A percentile compares a stretch with the other conserved stretches of the same genome.
phyloP scores from a whole-genome alignment of 30 jellyfish, hydroid and myxozoan species.

The Hydractinia echinata region DNA sequence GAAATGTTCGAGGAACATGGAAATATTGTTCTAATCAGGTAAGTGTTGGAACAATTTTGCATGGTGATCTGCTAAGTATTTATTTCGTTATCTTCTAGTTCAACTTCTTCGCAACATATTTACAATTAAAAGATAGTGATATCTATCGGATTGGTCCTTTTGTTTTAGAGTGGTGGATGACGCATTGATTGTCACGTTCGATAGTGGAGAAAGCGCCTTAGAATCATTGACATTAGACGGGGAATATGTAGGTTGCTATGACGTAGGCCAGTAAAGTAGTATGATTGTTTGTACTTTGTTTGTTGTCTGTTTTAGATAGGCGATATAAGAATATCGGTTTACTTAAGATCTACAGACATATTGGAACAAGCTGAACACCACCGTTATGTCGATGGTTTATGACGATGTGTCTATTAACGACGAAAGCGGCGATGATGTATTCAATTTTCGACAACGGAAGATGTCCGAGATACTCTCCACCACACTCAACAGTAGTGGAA shows the following conservation, averaged over 20 bases:
- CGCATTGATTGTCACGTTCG: conserved; percentile 60
- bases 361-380: conserved; percentile 46
- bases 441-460: conserved; percentile 36
- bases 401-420: neutral
- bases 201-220: conserved; percentile 79
- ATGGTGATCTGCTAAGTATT: neutral
- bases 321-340: conserved; percentile 45
- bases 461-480: conserved; percentile 53
- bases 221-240: conserved; percentile 67
- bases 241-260: conserved; percentile 34
- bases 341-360: conserved; percentile 51
- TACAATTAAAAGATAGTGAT: neutral
- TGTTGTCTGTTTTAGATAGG: conserved; percentile 32
- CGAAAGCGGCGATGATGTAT: conserved; percentile 15
- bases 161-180: conserved; percentile 56
- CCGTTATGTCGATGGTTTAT: conserved; percentile 47
- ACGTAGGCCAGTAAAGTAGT: neutral
- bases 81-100: neutral
- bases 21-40: conserved; percentile 76
- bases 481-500: conserved; percentile 37
- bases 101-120: too few species aligned
- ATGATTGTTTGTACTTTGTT: neutral
- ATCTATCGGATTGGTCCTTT: neutral
- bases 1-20: conserved; percentile 67
- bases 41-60: conserved; percentile 1